Evolutionary conservation across 1,140 invertebrate genomes (phyloP).

Genomic region (Ceratosolen solmsi): DNA sequence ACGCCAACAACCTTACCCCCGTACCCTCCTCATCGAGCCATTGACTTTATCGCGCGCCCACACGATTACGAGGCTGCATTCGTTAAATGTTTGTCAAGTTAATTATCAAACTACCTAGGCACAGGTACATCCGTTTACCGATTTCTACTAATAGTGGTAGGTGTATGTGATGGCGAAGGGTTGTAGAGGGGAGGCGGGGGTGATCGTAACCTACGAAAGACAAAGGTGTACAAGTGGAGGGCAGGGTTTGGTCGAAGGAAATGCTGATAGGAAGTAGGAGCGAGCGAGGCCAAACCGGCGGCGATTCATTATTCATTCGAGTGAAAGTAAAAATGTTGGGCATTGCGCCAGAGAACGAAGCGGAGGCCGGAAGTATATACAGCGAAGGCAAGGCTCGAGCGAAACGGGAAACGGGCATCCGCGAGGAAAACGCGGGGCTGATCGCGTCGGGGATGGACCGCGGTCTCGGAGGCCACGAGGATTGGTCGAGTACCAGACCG

Average conservation of each 20-base stretch:
- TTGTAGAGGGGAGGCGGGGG: too few relatives aligned
- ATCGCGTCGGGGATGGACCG: constrained; percentile 52
- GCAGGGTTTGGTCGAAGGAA: not conserved
- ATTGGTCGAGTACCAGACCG: constrained; percentile 68
- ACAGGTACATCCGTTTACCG: too few relatives aligned
- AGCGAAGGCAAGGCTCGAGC: not conserved
- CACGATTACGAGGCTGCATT: too few relatives aligned
- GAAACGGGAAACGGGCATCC: not conserved
- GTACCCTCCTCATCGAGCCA: too few relatives aligned
- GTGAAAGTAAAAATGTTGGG: constrained; percentile 16
- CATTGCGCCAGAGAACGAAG: not conserved
- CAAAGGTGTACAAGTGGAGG: too few relatives aligned
- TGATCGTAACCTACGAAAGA: too few relatives aligned
- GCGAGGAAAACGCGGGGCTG: not conserved
- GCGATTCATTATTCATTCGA: constrained; percentile 9
- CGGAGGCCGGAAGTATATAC: not conserved
- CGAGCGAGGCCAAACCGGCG: not conserved
- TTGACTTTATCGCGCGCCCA: too few relatives aligned
- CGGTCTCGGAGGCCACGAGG: constrained; percentile 54
- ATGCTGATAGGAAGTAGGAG: not conserved
- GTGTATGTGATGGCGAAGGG: too few relatives aligned
- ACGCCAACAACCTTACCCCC: too few relatives aligned
- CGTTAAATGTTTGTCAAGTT: too few relatives aligned
- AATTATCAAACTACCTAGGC: too few relatives aligned
- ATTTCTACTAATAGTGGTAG: too few relatives aligned